A percentile compares a stretch with the other conserved stretches of the same genome.
phyloP scores from a whole-genome alignment of 2,888 invertebrate species.

The Drosophila mulleri region DNA sequence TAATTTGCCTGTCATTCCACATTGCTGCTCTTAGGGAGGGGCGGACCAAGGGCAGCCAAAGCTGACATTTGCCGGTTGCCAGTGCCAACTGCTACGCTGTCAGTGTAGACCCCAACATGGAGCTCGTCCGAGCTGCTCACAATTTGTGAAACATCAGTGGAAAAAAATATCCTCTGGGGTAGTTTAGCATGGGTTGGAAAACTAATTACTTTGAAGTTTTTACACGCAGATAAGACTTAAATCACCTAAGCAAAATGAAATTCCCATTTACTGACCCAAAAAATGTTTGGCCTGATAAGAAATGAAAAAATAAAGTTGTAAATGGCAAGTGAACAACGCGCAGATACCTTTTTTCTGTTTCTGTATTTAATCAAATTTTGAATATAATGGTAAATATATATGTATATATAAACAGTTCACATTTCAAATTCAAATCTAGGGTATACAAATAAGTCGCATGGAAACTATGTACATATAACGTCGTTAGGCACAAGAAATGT shows the following conservation, averaged over 20 bases:
- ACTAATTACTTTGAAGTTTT: slow-evolving; percentile 74
- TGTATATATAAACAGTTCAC: no score
- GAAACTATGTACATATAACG: slow-evolving; percentile 50
- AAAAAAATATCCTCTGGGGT: slow-evolving; percentile 43
- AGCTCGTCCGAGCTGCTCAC: slow-evolving; percentile 49
- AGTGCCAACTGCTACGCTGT: slow-evolving; percentile 38
- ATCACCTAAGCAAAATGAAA: slow-evolving; percentile 60
- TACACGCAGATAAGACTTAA: slow-evolving; percentile 77
- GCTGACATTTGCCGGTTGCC: slow-evolving; percentile 68
- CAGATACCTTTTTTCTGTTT: slow-evolving; percentile 8
- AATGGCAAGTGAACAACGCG: neutral
- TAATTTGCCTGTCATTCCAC: slow-evolving; percentile 72
- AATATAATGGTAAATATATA: no score
- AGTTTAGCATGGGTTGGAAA: slow-evolving; percentile 33
- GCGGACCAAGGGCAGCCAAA: slow-evolving; percentile 33
- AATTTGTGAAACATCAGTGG: slow-evolving; percentile 71
- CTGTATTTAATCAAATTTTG: neutral
- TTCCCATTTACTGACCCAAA: slow-evolving; percentile 16
- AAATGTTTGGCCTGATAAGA: slow-evolving; percentile 17
- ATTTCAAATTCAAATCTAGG: neutral
- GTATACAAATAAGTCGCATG: slow-evolving; percentile 32
- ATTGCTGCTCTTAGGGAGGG: slow-evolving; percentile 15
- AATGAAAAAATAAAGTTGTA: neutral
- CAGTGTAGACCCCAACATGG: slow-evolving; percentile 23
- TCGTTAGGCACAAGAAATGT: slow-evolving; percentile 54